Evolutionary conservation across 2,888 invertebrate genomes (phyloP).

Genomic region (Iphiclides podalirius): DNA sequence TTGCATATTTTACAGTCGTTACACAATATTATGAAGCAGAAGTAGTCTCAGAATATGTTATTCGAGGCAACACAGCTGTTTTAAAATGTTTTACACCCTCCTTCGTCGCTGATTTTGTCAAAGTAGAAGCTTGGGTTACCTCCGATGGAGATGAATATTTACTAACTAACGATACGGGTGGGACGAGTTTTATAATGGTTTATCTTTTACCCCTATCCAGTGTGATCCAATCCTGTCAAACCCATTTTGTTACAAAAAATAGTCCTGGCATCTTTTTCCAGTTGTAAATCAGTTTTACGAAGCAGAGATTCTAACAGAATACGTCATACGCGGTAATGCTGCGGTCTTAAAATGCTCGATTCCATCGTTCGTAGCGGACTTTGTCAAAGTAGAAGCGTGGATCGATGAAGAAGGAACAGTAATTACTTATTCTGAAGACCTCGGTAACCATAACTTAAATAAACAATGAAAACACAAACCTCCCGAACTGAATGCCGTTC

Average conservation of each 20-base stretch:
- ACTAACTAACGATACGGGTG: conserved; percentile 88
- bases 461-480: conserved; percentile 45
- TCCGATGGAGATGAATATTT: conserved; percentile 85
- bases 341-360: conserved; percentile 94
- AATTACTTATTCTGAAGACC: conserved; percentile 84
- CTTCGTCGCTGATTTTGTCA: conserved; percentile 94
- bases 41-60: conserved; percentile 93
- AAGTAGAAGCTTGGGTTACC: conserved; percentile 90
- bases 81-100: conserved; percentile 94
- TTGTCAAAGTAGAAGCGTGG: conserved; percentile 94
- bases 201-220: conserved; percentile 19
- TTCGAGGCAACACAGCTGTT: conserved; percentile 92
- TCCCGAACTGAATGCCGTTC: conserved; percentile 48
- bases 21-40: conserved; percentile 94
- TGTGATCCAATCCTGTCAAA: conserved; percentile 5
- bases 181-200: conserved; percentile 22
- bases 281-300: conserved; percentile 93
- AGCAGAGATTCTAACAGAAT: conserved; percentile 93
- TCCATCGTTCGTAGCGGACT: conserved; percentile 94
- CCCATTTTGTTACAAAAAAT: background rate
- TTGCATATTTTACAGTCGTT: conserved; percentile 83
- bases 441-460: conserved; percentile 81
- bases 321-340: conserved; percentile 93
- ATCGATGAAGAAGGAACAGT: conserved; percentile 83
- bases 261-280: conserved; percentile 38